Conservation (phyloP, 2,797 vertebrate species). For the Sebastes kiyomatsui region DNA sequence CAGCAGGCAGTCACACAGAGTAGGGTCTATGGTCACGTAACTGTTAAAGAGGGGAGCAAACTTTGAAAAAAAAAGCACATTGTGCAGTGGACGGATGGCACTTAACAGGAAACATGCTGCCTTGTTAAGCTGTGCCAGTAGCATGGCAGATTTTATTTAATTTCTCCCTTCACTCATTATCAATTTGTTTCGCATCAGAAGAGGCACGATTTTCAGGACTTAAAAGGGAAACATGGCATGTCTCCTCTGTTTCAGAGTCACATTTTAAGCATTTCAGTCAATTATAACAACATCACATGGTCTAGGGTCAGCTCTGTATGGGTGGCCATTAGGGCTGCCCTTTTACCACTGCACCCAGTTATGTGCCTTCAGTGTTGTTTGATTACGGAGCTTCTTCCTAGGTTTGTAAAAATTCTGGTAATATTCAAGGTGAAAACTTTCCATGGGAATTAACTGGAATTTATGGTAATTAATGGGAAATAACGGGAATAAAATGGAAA, state of each 20-base stretch:
- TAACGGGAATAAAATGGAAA: not conserved
- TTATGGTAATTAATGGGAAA: not conserved
- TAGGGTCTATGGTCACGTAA: slow-evolving; percentile 89
- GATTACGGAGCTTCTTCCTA: not conserved
- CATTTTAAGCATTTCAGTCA: slow-evolving; percentile 42
- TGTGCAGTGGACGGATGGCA: not conserved
- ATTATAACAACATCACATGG: slow-evolving; percentile 35
- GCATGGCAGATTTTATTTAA: slow-evolving; percentile 3
- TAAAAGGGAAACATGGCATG: slow-evolving; percentile 27
- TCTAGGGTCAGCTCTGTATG: not conserved
- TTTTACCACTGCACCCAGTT: not conserved
- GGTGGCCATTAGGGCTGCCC: not conserved
- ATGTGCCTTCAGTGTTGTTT: not conserved
- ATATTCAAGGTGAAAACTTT: not conserved
- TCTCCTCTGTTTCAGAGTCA: slow-evolving; percentile 15
- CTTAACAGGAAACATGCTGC: not conserved
- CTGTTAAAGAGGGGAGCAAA: slow-evolving; percentile 69
- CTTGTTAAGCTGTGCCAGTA: not conserved
- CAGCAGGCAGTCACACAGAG: slow-evolving; percentile 92
- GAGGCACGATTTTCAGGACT: not conserved
- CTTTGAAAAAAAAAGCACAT: not conserved
- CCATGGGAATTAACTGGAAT: not conserved
- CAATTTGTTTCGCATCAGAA: slow-evolving; percentile 10
- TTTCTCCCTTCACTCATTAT: not conserved
- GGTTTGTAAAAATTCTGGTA: not conserved